phyloP scores from a whole-genome alignment of 2,113 vertebrate genomes.

The Gambusia holbrooki region DNA sequence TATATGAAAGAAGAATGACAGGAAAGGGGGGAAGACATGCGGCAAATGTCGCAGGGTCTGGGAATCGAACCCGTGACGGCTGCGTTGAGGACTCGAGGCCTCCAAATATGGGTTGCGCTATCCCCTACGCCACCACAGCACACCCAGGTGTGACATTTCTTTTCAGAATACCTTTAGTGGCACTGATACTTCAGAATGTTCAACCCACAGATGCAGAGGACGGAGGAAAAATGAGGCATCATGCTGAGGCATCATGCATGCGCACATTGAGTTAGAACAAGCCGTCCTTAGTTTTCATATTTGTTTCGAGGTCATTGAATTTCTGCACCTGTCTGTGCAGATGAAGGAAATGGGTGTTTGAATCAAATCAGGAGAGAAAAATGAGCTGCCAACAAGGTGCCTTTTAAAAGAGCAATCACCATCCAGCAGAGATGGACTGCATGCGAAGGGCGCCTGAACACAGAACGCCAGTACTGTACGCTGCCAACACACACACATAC shows the following conservation, averaged over 20 bases:
- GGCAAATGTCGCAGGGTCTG: no score
- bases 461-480: slow-evolving; percentile 13
- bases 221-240: background rate
- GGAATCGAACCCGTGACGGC: no score
- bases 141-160: background rate
- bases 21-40: no score
- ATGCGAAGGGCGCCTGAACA: slow-evolving; percentile 35
- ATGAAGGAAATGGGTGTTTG: slow-evolving; percentile 18
- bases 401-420: slow-evolving; percentile 41
- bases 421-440: slow-evolving; percentile 33
- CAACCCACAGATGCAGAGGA: background rate
- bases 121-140: no score
- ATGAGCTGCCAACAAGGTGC: slow-evolving; percentile 44
- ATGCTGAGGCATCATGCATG: background rate
- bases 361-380: slow-evolving; percentile 45
- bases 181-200: background rate
- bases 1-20: no score
- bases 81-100: no score
- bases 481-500: background rate
- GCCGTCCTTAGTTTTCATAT: slow-evolving; percentile 8
- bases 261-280: background rate
- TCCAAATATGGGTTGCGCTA: no score
- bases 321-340: slow-evolving; percentile 4
- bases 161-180: background rate
- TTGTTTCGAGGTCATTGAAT: slow-evolving; percentile 29